phyloP scores from a whole-genome alignment of 1,140 invertebrate species.

The Eriocheir sinensis region DNA sequence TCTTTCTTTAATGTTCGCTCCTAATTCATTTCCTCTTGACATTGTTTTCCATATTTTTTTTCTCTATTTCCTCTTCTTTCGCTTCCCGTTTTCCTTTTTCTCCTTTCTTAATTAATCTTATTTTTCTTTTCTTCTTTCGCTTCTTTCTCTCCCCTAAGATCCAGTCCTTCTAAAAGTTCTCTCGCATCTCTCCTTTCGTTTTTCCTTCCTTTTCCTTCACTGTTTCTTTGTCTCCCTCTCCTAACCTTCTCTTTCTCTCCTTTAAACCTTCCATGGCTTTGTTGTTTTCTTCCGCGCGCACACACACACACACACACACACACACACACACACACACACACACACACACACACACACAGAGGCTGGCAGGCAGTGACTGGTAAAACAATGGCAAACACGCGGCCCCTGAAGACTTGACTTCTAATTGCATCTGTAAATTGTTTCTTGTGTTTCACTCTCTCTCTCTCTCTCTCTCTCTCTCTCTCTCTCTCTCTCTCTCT shows the following conservation, averaged over 20 bases:
- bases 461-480: conserved; percentile 3
- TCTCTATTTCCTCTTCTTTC: not conserved
- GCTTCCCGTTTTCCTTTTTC: not conserved
- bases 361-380: no score
- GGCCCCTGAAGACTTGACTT: no score
- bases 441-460: not conserved
- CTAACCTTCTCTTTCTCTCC: not conserved
- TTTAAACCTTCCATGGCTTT: not conserved
- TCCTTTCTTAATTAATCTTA: not conserved
- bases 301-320: not conserved
- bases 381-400: no score
- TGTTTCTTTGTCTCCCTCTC: not conserved
- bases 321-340: no score
- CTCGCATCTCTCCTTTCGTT: not conserved
- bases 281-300: not conserved
- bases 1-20: not conserved
- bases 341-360: no score
- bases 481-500: not conserved
- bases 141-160: not conserved
- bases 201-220: not conserved
- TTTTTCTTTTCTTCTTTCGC: not conserved
- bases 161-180: not conserved
- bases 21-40: not conserved
- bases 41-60: no score
- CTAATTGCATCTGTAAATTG: no score